phyloP scores from a whole-genome alignment of 2,888 invertebrate species.

The Drosophila paranaensis region DNA sequence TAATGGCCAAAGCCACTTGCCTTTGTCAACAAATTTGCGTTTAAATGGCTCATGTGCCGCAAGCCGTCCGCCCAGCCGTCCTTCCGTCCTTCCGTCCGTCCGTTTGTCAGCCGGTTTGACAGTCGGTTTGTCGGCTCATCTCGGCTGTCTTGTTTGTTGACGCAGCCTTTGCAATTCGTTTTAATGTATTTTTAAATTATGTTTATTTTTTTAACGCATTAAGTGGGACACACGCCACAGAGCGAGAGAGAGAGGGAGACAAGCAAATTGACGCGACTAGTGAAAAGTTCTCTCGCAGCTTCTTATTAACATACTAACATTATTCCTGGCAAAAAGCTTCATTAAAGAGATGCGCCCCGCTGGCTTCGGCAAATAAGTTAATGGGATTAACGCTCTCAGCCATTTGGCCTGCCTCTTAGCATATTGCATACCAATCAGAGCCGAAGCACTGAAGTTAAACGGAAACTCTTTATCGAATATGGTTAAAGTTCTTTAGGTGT shows the following conservation, averaged over 20 bases:
- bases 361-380: conserved; percentile 22
- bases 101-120: conserved; percentile 20
- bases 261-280: too few relatives aligned
- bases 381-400: conserved; percentile 26
- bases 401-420: conserved; percentile 5
- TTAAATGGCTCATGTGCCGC: conserved; percentile 67
- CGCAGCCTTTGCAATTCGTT: conserved; percentile 63
- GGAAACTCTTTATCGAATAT: too few relatives aligned
- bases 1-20: conserved; percentile 78
- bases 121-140: conserved; percentile 43
- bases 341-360: conserved; percentile 15
- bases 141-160: conserved; percentile 37
- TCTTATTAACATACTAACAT: conserved; percentile 30
- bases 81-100: conserved; percentile 1
- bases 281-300: conserved; percentile 24
- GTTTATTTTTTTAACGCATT: conserved; percentile 67
- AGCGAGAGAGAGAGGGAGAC: not conserved
- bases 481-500: too few relatives aligned
- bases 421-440: conserved; percentile 10
- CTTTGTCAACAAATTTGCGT: conserved; percentile 80
- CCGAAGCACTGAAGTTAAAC: not conserved
- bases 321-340: conserved; percentile 20
- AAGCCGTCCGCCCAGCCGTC: conserved; percentile 18
- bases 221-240: conserved; percentile 28
- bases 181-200: conserved; percentile 79